phyloP scores from a whole-genome alignment of 1,140 invertebrate species.

The Drosophila pectinifera region DNA sequence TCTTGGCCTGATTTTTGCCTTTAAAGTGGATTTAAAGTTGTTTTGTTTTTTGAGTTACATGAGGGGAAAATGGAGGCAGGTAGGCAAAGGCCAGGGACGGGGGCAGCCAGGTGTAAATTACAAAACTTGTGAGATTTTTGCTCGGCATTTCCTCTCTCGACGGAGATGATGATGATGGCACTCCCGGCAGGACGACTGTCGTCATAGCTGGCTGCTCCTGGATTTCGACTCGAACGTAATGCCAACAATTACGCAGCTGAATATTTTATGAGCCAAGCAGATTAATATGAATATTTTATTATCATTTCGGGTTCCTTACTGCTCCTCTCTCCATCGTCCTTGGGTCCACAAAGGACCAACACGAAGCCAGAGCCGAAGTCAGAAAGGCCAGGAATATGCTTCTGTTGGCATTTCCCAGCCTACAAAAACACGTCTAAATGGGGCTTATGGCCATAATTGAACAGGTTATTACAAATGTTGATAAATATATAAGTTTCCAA shows the following conservation, averaged over 20 bases:
- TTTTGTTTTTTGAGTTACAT: neutral
- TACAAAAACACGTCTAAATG: neutral
- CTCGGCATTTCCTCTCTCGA: constrained; percentile 62
- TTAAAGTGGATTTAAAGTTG: constrained; percentile 13
- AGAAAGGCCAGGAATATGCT: constrained; percentile 76
- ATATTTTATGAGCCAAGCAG: constrained; percentile 82
- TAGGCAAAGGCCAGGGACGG: constrained; percentile 4
- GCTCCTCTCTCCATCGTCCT: constrained; percentile 33
- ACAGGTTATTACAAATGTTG: neutral
- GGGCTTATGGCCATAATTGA: constrained; percentile 8
- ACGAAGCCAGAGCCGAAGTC: constrained; percentile 61
- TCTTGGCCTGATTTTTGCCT: neutral
- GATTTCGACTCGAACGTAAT: constrained; percentile 60
- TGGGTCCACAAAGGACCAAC: constrained; percentile 6
- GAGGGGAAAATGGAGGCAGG: neutral
- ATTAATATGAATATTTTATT: constrained; percentile 85
- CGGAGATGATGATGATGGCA: constrained; percentile 29
- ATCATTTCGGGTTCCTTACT: constrained; percentile 81
- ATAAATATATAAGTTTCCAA: too few species aligned
- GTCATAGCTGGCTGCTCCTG: constrained; percentile 38
- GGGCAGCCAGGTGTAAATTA: constrained; percentile 80
- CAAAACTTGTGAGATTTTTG: constrained; percentile 72
- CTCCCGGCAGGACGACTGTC: constrained; percentile 42
- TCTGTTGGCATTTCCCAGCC: constrained; percentile 70
- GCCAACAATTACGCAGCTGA: constrained; percentile 82